Conservation (phyloP, 2,113 vertebrate genomes). For the Lophochroa leadbeateri region DNA sequence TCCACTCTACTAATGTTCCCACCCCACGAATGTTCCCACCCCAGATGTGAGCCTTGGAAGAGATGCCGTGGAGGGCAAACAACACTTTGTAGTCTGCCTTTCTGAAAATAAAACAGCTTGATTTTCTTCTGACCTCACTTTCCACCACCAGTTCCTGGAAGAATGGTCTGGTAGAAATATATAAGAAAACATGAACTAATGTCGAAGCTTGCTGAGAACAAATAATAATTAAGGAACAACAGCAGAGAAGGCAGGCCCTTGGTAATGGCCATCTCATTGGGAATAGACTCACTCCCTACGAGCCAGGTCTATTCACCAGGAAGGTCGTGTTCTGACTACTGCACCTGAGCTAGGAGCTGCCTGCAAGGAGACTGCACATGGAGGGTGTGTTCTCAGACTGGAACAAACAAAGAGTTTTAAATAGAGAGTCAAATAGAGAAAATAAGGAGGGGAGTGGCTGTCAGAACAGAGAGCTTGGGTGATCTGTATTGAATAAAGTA, state of each 20-base stretch:
- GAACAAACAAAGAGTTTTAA: not conserved
- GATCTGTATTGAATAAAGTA: not conserved
- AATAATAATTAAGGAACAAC: not conserved
- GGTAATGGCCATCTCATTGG: not conserved
- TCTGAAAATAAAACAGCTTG: not conserved
- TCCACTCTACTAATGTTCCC: rapidly evolving
- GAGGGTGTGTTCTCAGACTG: not conserved
- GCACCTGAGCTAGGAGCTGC: not conserved
- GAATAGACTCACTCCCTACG: not conserved
- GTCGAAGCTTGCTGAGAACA: not conserved
- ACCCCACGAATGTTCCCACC: not conserved
- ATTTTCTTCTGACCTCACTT: not conserved
- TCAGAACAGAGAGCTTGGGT: not conserved
- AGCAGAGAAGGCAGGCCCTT: not conserved
- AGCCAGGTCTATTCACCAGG: not conserved
- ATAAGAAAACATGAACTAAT: not conserved
- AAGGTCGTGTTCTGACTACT: not conserved
- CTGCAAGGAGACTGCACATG: not conserved
- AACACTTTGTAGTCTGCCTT: not conserved
- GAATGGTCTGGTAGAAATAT: not conserved
- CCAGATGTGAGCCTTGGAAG: not conserved
- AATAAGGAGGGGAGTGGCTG: not conserved
- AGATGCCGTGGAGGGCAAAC: not conserved
- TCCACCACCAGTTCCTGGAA: not conserved
- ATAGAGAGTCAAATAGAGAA: not conserved